phyloP scores from a whole-genome alignment of 2,888 invertebrate genomes.

The Drosophila percnosoma region DNA sequence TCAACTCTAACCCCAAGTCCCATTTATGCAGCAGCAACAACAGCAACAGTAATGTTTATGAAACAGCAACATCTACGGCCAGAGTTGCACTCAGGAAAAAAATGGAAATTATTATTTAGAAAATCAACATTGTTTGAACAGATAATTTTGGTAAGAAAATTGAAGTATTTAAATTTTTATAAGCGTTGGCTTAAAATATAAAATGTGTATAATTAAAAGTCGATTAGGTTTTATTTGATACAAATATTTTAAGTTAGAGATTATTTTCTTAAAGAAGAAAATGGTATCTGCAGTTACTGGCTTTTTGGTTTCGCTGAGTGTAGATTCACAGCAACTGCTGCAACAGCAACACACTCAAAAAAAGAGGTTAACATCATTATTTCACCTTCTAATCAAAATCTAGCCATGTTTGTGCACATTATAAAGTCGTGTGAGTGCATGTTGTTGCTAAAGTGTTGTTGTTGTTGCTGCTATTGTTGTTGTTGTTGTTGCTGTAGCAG shows the following conservation, averaged over 20 bases:
- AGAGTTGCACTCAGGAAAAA: conserved; percentile 7
- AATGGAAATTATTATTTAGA: background rate
- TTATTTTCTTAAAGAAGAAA: background rate
- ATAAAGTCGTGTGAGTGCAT: conserved; percentile 45
- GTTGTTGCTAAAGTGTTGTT: conserved; percentile 12
- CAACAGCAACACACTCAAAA: conserved; percentile 27
- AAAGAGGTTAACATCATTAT: conserved; percentile 81
- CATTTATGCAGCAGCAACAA: conserved; percentile 48
- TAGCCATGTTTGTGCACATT: conserved; percentile 61
- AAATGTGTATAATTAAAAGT: background rate
- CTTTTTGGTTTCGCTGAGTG: conserved; percentile 1
- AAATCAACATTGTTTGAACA: background rate
- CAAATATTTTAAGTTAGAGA: background rate
- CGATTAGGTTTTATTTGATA: background rate
- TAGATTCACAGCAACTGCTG: conserved; percentile 35
- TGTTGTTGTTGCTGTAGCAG: conserved; percentile 36
- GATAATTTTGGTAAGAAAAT: background rate
- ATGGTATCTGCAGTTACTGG: too few relatives aligned
- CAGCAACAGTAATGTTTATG: conserved; percentile 41
- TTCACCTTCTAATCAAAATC: conserved; percentile 81
- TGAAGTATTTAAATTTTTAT: background rate
- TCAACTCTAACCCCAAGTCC: conserved; percentile 75
- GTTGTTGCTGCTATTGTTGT: conserved; percentile 12
- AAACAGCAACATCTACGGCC: conserved; percentile 29
- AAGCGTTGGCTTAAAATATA: background rate